Evolutionary conservation across 2,888 invertebrate genomes (phyloP), one percentile per base, ranked within the genome.

Genomic region (Drosophila pegasa): DNA sequence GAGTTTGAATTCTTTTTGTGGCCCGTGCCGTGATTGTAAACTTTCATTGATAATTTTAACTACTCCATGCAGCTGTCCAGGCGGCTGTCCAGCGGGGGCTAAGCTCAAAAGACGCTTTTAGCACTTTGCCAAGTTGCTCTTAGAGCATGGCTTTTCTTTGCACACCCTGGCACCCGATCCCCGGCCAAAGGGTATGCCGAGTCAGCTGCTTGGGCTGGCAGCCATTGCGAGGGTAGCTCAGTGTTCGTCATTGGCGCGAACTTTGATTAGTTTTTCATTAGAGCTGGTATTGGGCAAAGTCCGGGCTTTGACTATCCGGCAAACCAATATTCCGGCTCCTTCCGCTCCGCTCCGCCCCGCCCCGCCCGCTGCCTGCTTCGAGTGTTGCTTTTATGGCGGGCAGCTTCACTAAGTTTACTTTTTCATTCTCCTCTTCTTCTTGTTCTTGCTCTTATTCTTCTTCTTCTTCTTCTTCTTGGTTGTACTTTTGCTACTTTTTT

Each of bases 31-130:
- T 81, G 87, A 81, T 82, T 82, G 87, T 86, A 82, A 82, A 82
- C 76, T 82, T 82, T 83, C 87, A 86, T 82, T 88, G 82, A 82
- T 82, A 88, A 82, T 88, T 82, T 88, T 79, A 82, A 83, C 88
- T 83, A 83, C 80, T 86, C 66, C 59, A 75, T 60, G 71, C 55
- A 45, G 60, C 62, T n/a, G n/a, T n/a, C n/a, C 52, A 54, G 51
- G 51, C 55, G 29, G 41, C 18, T 37, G 27, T 29, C 35, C 27
- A 16, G n/a, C 10, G 33, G 29, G 54, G 52, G 73, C 48, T 68
- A 77, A 80, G 57, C 74, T 84, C 62, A 66, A 80, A 80, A 80
- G 85, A 48, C 81, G 74, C 74, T 77, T 73, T 84, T 64, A 74
- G 81, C 50, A 84, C 81, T 80, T 80, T 55, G 4, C 61, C 70